Percentiles rank a stretch among this genome's conserved stretches.
These are phyloP conservation scores for Clytia hemisphaerica DNA, from an alignment of 30 jellyfish, hydroid and myxozoan genomes.

Conservation along the genomic window DNA sequence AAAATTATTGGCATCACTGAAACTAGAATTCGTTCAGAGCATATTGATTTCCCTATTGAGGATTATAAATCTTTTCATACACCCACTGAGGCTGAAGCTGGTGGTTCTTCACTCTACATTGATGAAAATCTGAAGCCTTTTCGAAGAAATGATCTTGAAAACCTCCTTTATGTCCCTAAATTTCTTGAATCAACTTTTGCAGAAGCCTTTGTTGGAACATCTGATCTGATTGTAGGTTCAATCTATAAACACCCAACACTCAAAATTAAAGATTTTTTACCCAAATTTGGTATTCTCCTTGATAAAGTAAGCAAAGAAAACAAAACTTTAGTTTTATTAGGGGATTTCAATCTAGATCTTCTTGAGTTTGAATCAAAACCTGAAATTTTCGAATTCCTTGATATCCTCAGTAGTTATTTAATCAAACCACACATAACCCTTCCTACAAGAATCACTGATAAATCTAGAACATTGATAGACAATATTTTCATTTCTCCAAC, in stretches of 20 bases:
- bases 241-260: not conserved
- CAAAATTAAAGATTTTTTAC: not conserved
- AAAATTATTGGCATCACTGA: too few relatives aligned
- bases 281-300: not conserved
- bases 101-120: not conserved
- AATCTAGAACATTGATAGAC: not conserved
- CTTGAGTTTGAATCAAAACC: not conserved
- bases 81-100: conserved; percentile 1
- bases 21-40: too few relatives aligned
- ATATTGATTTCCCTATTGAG: too few relatives aligned
- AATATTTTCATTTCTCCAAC: too few relatives aligned
- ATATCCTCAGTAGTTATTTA: not conserved
- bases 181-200: not conserved
- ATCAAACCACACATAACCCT: not conserved
- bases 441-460: conserved; percentile 6
- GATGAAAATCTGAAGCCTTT: not conserved
- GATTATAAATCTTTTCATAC: too few relatives aligned
- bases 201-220: too few relatives aligned
- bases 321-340: not conserved
- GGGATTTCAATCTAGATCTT: conserved; percentile 13
- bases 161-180: not conserved
- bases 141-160: not conserved
- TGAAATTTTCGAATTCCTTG: not conserved
- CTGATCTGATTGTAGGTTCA: too few relatives aligned
- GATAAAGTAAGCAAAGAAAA: not conserved